Evolutionary conservation across 2,888 invertebrate genomes (phyloP).

Genomic region (Neuroscelio doddi): DNA sequence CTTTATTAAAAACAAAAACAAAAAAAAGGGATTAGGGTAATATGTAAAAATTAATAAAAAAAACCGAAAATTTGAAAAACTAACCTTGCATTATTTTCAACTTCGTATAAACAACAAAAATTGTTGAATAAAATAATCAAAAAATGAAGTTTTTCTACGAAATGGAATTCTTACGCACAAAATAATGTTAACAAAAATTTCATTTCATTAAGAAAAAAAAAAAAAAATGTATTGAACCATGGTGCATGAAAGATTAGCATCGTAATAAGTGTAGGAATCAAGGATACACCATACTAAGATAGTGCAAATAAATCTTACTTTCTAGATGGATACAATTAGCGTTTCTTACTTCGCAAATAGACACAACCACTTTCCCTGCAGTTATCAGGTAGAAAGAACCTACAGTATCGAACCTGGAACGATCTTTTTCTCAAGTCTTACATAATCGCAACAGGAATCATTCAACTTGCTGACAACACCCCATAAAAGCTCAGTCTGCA

Average conservation of each 20-base stretch:
- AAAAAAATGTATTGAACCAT: neutral
- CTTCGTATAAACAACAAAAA: no score
- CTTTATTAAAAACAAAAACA: no score
- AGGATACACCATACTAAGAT: neutral
- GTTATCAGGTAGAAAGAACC: slow-evolving; percentile 27
- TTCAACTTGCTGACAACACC: slow-evolving; percentile 2
- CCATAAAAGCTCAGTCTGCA: neutral
- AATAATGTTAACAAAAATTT: no score
- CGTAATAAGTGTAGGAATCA: slow-evolving; percentile 9
- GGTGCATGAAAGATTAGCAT: neutral
- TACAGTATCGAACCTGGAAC: neutral
- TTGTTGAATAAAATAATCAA: no score
- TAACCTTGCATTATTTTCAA: no score
- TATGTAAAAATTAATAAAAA: no score
- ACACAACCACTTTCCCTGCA: slow-evolving; percentile 32
- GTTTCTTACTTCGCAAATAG: slow-evolving; percentile 35
- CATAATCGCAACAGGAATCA: slow-evolving; percentile 12
- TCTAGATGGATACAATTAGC: slow-evolving; percentile 36
- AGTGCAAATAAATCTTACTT: slow-evolving; percentile 35
- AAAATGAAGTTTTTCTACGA: no score
- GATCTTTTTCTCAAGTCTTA: slow-evolving; percentile 20
- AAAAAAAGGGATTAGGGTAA: no score
- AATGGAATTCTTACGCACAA: no score
- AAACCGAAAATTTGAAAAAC: no score
- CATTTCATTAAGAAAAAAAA: no score